phyloP scores from a whole-genome alignment of 2,888 invertebrate species.

The Melitaea athalia region DNA sequence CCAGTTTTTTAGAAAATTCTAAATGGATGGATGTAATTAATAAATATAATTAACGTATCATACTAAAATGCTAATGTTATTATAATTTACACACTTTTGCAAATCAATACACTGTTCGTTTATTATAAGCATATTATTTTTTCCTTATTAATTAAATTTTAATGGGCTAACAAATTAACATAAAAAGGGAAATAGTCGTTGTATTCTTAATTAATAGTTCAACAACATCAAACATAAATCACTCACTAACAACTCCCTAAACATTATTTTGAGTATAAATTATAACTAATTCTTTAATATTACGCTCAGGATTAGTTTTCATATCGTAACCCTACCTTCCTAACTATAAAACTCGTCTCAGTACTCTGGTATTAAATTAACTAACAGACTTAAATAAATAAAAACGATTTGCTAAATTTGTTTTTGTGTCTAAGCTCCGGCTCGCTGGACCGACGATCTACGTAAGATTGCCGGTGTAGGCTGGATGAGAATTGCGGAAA shows the following conservation, averaged over 20 bases:
- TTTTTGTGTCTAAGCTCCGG: too few relatives aligned
- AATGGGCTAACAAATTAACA: neutral
- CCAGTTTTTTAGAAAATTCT: neutral
- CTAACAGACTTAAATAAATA: neutral
- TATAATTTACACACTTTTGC: too few relatives aligned
- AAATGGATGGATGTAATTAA: too few relatives aligned
- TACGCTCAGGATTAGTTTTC: neutral
- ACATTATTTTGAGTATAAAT: neutral
- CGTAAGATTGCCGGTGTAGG: too few relatives aligned
- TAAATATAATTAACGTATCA: too few relatives aligned
- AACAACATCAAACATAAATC: neutral
- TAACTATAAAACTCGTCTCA: neutral
- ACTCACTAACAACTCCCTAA: slow-evolving; percentile 1
- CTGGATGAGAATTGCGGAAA: too few relatives aligned
- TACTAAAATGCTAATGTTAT: too few relatives aligned
- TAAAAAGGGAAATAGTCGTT: neutral
- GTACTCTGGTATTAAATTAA: neutral
- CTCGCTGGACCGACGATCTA: too few relatives aligned
- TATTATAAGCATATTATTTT: neutral
- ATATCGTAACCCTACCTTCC: neutral
- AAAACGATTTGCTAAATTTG: too few relatives aligned
- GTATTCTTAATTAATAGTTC: slow-evolving; percentile 6
- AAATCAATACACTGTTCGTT: neutral
- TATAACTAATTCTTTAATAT: neutral
- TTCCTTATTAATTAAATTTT: neutral